Evolutionary conservation across 2,888 invertebrate genomes (phyloP).

Genomic region (Leucoptera coffeella): DNA sequence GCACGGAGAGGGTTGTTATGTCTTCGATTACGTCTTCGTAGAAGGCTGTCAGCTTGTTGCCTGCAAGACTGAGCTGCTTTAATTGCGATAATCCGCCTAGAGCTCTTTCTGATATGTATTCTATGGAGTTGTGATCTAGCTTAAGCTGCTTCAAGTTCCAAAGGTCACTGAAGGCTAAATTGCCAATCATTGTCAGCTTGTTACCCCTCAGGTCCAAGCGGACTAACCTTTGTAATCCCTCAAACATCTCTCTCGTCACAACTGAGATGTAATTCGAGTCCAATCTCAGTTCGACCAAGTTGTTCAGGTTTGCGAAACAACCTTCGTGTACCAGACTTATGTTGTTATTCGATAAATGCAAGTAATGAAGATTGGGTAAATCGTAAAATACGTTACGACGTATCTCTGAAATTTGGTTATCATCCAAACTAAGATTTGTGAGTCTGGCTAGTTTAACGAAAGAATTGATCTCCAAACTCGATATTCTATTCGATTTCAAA

Average conservation of each 20-base stretch:
- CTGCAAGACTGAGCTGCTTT: constrained; percentile 62
- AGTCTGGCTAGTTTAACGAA: constrained; percentile 70
- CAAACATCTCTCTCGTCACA: constrained; percentile 69
- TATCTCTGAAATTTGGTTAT: constrained; percentile 70
- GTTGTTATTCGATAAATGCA: constrained; percentile 81
- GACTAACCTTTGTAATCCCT: constrained; percentile 65
- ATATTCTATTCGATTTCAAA: constrained; percentile 64
- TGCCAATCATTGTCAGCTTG: constrained; percentile 69
- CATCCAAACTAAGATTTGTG: constrained; percentile 63
- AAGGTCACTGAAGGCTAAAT: constrained; percentile 71
- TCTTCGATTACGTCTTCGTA: constrained; percentile 67
- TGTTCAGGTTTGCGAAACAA: constrained; percentile 68
- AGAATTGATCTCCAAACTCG: constrained; percentile 59
- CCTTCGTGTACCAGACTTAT: constrained; percentile 80
- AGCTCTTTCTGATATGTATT: constrained; percentile 69
- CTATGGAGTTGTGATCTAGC: constrained; percentile 62
- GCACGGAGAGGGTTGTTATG: constrained; percentile 60
- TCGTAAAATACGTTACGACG: constrained; percentile 68
- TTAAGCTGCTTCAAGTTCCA: constrained; percentile 65
- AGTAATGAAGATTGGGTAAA: constrained; percentile 62
- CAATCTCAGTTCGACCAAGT: constrained; percentile 72
- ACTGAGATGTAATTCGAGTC: constrained; percentile 70
- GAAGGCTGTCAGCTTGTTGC: constrained; percentile 66
- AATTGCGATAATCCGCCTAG: constrained; percentile 69
- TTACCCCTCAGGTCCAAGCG: constrained; percentile 69